These are phyloP conservation scores for Siniperca chuatsi DNA, from an alignment of 2,113 vertebrate species.

Conservation along the genomic window DNA sequence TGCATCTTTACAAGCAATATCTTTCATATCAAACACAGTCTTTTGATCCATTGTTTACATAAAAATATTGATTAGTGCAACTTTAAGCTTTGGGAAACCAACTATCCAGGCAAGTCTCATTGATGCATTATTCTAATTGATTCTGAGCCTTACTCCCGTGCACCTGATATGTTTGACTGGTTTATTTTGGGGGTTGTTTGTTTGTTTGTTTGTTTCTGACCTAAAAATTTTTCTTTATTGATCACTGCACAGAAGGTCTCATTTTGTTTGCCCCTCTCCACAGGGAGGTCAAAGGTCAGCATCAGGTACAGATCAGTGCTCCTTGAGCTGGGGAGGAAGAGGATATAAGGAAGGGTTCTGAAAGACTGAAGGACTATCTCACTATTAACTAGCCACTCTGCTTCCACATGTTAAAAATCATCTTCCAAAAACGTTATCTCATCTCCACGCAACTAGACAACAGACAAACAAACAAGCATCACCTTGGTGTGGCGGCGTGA, in stretches of 20 bases:
- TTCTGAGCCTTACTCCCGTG: background rate
- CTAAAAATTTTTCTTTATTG: background rate
- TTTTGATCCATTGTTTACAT: background rate
- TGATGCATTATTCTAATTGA: background rate
- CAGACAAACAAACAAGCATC: constrained; percentile 45
- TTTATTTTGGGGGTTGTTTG: background rate
- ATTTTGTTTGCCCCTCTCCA: background rate
- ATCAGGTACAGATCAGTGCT: background rate
- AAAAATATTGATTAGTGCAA: background rate
- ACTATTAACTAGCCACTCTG: background rate
- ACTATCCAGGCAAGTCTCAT: background rate
- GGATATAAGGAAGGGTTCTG: background rate
- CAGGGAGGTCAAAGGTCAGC: background rate
- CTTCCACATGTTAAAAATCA: background rate
- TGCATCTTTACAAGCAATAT: background rate
- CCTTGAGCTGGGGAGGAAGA: background rate
- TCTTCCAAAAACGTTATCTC: background rate
- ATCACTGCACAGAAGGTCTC: background rate
- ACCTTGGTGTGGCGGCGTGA: constrained; percentile 26
- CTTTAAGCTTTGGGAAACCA: background rate
- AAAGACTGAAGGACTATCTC: background rate
- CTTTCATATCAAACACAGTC: background rate
- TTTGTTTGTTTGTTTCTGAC: no score
- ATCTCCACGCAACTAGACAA: constrained; percentile 29
- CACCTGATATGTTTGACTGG: background rate